Percentiles rank a stretch among this genome's conserved stretches.
These are phyloP conservation scores for Sebastes dallii DNA, from an alignment of 2,797 vertebrate genomes.

Conservation along the genomic window DNA sequence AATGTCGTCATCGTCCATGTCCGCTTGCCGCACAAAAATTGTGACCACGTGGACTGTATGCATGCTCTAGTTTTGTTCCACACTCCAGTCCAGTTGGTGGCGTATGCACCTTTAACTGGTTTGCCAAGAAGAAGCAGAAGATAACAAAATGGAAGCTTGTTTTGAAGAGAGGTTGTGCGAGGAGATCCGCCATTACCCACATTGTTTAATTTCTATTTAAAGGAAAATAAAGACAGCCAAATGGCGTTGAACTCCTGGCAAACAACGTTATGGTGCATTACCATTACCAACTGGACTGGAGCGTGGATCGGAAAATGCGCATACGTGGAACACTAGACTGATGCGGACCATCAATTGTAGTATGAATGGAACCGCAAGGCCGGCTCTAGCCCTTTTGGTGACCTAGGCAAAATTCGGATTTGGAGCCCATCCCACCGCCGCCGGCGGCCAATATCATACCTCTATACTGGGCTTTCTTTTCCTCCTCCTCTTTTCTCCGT, in stretches of 20 bases:
- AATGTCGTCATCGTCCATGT: no score
- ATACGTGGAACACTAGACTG: fast-evolving
- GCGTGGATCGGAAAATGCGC: not conserved
- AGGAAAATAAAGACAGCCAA: not conserved
- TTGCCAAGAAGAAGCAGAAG: no score
- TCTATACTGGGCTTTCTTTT: no score
- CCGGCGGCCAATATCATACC: fast-evolving
- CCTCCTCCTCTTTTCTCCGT: no score
- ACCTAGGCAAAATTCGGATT: fast-evolving
- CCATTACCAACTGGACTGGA: fast-evolving
- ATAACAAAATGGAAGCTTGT: not conserved
- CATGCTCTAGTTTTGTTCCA: not conserved
- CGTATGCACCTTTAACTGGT: fast-evolving
- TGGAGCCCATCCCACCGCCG: no score
- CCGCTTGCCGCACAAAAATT: no score
- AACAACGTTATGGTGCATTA: not conserved
- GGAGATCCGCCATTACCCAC: not conserved
- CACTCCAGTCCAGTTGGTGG: not conserved
- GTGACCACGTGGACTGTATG: no score
- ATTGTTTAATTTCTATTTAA: not conserved
- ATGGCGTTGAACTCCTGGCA: not conserved
- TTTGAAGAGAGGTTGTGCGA: not conserved
- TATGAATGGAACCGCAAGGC: not conserved
- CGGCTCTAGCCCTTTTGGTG: no score
- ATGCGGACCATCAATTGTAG: fast-evolving